A percentile compares a stretch with the other conserved stretches of the same genome.
Evolutionary conservation across 2,113 vertebrate genomes (phyloP).

Genomic region (Tupaia tana): DNA sequence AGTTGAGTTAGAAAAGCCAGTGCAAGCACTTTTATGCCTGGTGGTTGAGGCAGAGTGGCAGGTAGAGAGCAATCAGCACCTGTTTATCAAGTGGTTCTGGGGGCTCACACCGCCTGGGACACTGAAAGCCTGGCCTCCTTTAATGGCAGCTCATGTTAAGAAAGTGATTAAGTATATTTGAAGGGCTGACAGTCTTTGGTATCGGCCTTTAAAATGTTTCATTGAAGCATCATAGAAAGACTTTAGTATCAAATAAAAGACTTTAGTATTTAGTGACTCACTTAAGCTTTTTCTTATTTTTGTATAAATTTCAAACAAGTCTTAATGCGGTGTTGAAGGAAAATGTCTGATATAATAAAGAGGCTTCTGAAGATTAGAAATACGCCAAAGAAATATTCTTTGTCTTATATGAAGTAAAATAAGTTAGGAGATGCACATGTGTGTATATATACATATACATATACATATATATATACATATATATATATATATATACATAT

Average conservation of each 20-base stretch:
- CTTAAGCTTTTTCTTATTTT: background rate
- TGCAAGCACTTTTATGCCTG: background rate
- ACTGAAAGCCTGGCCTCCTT: background rate
- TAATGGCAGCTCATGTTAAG: background rate
- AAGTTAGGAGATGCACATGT: background rate
- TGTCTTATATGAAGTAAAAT: conserved; percentile 16
- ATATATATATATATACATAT: too few relatives aligned
- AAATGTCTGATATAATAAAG: background rate
- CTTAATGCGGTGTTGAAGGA: conserved; percentile 12
- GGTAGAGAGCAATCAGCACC: background rate
- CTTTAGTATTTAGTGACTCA: background rate
- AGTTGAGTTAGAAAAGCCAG: background rate
- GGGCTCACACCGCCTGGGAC: background rate
- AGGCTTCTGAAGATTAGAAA: background rate
- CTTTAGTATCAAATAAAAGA: conserved; percentile 6
- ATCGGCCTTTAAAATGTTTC: conserved; percentile 11
- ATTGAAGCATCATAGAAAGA: background rate
- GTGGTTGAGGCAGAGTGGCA: background rate
- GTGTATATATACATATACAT: too few relatives aligned
- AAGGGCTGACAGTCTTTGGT: background rate
- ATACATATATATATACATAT: too few relatives aligned
- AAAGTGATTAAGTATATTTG: background rate
- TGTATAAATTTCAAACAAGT: background rate
- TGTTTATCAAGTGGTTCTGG: background rate
- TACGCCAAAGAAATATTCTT: background rate